Evolutionary conservation across 2,888 invertebrate species (phyloP), one percentile per base, ranked within the genome.

Genomic region (Polia nebulosa): DNA sequence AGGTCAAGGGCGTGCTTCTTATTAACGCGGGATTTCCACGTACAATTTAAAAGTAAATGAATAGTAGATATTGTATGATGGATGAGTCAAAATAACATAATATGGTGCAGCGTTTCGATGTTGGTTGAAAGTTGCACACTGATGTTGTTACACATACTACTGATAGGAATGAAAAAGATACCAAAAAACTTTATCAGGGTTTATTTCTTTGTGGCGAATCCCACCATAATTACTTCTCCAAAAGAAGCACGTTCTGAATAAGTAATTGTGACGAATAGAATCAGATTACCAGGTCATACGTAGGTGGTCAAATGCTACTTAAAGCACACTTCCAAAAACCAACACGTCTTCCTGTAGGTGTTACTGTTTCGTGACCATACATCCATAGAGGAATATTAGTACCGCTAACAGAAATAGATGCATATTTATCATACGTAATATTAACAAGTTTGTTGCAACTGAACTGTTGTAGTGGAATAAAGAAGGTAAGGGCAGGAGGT

Each of bases 371-470:
- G 76, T 79, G 78, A 75, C 80, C 75, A 71, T 55, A 63, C 65
- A 45, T 63, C 56, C 47, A 52, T 45, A 69, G 17, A 52, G 34
- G 9, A 49, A 20, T 69, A 55, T 78, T 64, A 64, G 58, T 62
- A 58, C 69, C 47, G 62, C 22, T 58, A 51, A 64, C 65, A 61
- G 64, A 76, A 78, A 82, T 80, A 80, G 78, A 75, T 66, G 75
- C 58, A 39, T 68, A 78, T 78, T 80, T 70, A 70, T 80, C 68
- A 72, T 64, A 78, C 13, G 41, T 64, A 73, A 73, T 77, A 74
- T 64, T 77, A 78, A 80, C 72, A 80, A 82, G 80, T 69, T 63
- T 70, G 76, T 79, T 81, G 78, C 76, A 77, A 77, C 63, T n/a
- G 49, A 61, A 78, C 56, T 72, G 36, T 68, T 45, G 52, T 58